A percentile compares a stretch with the other conserved stretches of the same genome.
These are phyloP conservation scores for Oscheius myriophilus DNA, from an alignment of 2,888 invertebrate species.

Conservation along the genomic window DNA sequence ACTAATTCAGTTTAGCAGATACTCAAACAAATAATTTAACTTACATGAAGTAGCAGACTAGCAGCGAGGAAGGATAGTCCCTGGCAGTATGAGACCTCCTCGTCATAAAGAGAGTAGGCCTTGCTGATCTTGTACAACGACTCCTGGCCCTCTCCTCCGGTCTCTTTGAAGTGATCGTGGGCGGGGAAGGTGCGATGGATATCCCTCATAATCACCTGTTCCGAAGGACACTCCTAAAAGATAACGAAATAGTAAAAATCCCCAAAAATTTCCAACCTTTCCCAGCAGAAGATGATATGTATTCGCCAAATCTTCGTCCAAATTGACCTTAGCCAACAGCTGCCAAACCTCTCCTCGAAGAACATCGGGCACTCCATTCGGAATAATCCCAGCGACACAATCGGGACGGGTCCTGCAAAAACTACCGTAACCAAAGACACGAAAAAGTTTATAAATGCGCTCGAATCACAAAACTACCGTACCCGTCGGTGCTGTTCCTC, in stretches of 20 bases:
- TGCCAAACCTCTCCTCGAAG: conserved; percentile 97
- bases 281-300: conserved; percentile 90
- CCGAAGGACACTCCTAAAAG: conserved; percentile 88
- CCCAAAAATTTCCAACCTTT: conserved; percentile 77
- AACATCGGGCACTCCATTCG: conserved; percentile 90
- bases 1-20: neutral
- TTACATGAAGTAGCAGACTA: conserved; percentile 89
- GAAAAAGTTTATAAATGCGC: neutral
- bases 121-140: conserved; percentile 91
- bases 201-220: conserved; percentile 92
- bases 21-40: too few relatives aligned
- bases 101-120: conserved; percentile 95
- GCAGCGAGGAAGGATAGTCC: conserved; percentile 97
- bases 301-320: conserved; percentile 84
- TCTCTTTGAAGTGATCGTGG: conserved; percentile 91
- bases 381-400: conserved; percentile 82
- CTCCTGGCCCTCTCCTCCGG: conserved; percentile 90
- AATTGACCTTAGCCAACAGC: conserved; percentile 83
- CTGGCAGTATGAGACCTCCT: conserved; percentile 98
- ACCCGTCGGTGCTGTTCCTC: conserved; percentile 62
- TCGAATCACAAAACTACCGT: neutral
- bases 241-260: conserved; percentile 2
- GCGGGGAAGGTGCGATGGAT: conserved; percentile 98
- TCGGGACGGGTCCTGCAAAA: conserved; percentile 78
- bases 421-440: neutral